Base-by-base conservation (phyloP, 2,113 vertebrate species). In the Amazona guildingii region DNA sequence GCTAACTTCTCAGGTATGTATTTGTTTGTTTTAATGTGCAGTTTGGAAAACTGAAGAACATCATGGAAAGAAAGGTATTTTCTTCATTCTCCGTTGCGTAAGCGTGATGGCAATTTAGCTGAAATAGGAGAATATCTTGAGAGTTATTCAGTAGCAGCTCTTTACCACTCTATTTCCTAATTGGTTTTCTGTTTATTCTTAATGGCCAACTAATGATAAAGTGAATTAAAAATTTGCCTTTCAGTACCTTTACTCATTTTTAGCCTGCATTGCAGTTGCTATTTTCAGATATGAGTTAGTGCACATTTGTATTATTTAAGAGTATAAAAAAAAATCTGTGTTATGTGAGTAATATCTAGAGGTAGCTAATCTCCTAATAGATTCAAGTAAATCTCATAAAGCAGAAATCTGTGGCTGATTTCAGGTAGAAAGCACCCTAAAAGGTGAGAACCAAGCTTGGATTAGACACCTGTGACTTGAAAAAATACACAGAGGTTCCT, bases 1-100 rank as follows among this genome's bases (percentile, higher is more conserved):
- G 99, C 98, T 88, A 99, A 99, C 96, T 99, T 99, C 96, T 99
- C 99, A 97, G 99, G 99, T 99, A 96, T 64, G 96, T 54, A 28
- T 62, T 94, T 64, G 6, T 55, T 90, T 41, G 62, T 88, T 97
- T 81, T 86, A 70, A 41, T 24, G 25, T 80, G 28, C 55, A 46
- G 70, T 86, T 93, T 78, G 57, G 82, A 67, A 91, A 96, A 87
- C n/a, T 84, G 39, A 62, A 80, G 44, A 31, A 76, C 67, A 75
- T 0, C 4, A 6, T 21, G 44, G 7, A 35, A 74, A 27, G 27
- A 51, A 68, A 85, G 18, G 16, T 43, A 19, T 83, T 90, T 87
- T 63, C 74, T 76, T 85, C 6, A 15, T 73, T 83, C 18, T 91
- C 24, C 20, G 9, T 39, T 28, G 8, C 70, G 11, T 67, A 63